Evolutionary conservation across 2,113 vertebrate species (phyloP), one percentile per base, ranked within the genome.

Genomic region (Corythornis vintsioides): DNA sequence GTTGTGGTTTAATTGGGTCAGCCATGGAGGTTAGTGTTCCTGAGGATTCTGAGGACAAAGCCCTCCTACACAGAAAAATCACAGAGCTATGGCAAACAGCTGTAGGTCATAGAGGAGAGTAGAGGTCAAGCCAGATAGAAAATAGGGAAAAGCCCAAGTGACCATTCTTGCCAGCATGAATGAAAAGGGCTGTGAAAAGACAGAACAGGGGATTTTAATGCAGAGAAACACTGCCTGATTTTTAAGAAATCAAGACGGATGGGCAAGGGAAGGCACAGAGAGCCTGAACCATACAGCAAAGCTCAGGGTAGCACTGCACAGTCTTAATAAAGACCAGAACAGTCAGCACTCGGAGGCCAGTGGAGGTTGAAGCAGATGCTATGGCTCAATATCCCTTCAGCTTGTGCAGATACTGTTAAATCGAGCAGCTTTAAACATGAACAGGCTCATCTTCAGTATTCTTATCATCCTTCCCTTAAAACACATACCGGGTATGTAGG

Each of bases 271-370:
- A 84, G 33, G 22, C 48, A 38, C 59, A 26, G 43, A 71, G 43
- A 84, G 10, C 12, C 47, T 52, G 66, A 82, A 75, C 9, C 0
- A 1, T 11, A 21, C 9, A 60, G 29, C 31, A 72, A 67, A 19
- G 16, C 19, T 38, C 66, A 85, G 47, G 63, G 74, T 10, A 70
- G 45, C 1, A 1, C 29, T 74, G 35, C 9, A 61, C 22, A 48
- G 29, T 7, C 15, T 65, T 25, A 48, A 12, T 15, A 11, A 0
- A 22, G 11, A 57, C 11, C 28, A 59, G 38, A 75, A 33, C 21
- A 66, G 31, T 5, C 2, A 1, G 42, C 11, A 16, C 28, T 38
- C 0, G 0, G 38, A 81, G 56, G 60, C 29, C 28, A 28, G 35
- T 1, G 16, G 13, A 43, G 56, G 52, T 73, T 65, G 31, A 61